A percentile compares a stretch with the other conserved stretches of the same genome.
phyloP scores from a whole-genome alignment of 1,140 invertebrate species.

The Meloidogyne chitwoodi region DNA sequence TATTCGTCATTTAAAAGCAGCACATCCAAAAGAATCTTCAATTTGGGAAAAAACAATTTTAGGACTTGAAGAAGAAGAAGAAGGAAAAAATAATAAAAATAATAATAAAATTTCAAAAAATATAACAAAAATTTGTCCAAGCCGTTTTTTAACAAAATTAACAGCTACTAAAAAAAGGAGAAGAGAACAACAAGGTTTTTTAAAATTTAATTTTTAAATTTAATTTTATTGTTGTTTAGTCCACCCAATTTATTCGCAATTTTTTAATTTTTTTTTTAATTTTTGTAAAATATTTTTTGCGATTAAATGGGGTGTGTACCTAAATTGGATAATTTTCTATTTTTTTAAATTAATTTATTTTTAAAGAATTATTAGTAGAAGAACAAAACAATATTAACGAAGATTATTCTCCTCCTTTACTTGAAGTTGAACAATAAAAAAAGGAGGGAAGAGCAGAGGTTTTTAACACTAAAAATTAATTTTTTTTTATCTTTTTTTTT shows the following conservation, averaged over 20 bases:
- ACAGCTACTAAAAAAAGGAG: background rate
- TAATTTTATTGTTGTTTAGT: too few relatives aligned
- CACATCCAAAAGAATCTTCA: slow-evolving; percentile 27
- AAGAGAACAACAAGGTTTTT: background rate
- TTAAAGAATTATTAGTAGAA: background rate
- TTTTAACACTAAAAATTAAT: too few relatives aligned
- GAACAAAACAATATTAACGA: background rate
- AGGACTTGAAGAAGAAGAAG: background rate
- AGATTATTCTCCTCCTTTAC: background rate
- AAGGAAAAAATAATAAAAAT: too few relatives aligned
- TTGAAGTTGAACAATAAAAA: background rate
- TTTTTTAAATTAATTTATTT: too few relatives aligned
- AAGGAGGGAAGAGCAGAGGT: too few relatives aligned
- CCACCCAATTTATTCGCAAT: too few relatives aligned
- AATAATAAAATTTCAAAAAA: background rate
- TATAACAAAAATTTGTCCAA: background rate
- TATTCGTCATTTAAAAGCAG: slow-evolving; percentile 24
- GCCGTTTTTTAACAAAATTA: background rate
- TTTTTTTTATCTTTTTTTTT: too few relatives aligned
- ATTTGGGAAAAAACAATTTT: slow-evolving; percentile 18
- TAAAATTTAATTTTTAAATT: too few relatives aligned
- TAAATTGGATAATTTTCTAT: too few relatives aligned
- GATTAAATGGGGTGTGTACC: too few relatives aligned
- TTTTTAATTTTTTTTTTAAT: too few relatives aligned
- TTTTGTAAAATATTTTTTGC: too few relatives aligned